phyloP scores from a whole-genome alignment of 2,797 vertebrate genomes.

The Threskiornis aethiopicus region DNA sequence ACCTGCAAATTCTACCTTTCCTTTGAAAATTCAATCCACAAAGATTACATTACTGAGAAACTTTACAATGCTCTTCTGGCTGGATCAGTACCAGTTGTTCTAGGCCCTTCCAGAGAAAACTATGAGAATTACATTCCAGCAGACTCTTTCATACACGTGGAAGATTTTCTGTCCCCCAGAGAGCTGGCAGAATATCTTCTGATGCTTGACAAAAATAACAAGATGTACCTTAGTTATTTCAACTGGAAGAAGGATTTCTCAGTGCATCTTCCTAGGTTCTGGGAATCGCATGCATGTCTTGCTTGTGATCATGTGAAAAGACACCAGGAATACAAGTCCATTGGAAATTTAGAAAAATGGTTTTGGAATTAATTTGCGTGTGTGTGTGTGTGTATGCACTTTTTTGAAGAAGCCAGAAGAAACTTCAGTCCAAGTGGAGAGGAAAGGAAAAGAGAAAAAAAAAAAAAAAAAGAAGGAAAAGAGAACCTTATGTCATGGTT shows the following conservation, averaged over 20 bases:
- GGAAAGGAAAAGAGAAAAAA: background rate
- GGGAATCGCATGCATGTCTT: constrained; percentile 95
- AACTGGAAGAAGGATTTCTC: constrained; percentile 95
- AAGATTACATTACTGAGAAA: constrained; percentile 98
- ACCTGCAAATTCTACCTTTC: constrained; percentile 97
- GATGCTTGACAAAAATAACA: constrained; percentile 93
- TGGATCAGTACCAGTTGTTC: constrained; percentile 92
- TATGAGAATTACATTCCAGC: constrained; percentile 97
- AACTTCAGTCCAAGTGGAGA: constrained; percentile 50
- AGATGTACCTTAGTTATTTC: constrained; percentile 93
- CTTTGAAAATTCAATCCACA: constrained; percentile 98
- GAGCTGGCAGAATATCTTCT: constrained; percentile 94
- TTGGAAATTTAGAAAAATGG: constrained; percentile 96
- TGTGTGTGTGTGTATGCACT: background rate
- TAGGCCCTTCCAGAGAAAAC: constrained; percentile 92
- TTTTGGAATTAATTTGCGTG: constrained; percentile 87
- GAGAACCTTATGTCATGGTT: constrained; percentile 7
- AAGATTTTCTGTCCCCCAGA: constrained; percentile 93
- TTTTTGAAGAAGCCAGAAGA: constrained; percentile 56
- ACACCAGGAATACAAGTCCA: constrained; percentile 93
- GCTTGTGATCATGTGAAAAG: constrained; percentile 93
- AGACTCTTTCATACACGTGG: constrained; percentile 95
- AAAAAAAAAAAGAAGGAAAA: background rate
- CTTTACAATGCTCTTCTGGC: constrained; percentile 94
- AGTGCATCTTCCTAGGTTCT: constrained; percentile 91